A percentile compares a stretch with the other conserved stretches of the same genome.
Evolutionary conservation across 37 sponge, comb jelly and placozoan genomes (phyloP).

Genomic region (Halisarca cf. caerulea): DNA sequence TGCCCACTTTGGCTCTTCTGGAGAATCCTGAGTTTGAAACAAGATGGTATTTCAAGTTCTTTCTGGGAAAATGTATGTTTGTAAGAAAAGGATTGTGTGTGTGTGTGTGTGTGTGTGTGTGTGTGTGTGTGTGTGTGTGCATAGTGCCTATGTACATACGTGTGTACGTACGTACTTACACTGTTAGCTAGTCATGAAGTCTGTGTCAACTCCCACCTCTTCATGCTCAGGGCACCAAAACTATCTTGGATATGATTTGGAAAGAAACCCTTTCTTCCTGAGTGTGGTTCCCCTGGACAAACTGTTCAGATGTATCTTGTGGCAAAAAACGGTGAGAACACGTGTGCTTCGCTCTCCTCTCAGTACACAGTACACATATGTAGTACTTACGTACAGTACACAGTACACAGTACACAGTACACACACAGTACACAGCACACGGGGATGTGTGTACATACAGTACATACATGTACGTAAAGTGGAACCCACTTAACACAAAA

Average conservation of each 20-base stretch:
- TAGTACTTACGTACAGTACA: no score
- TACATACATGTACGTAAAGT: no score
- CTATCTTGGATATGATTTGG: conserved; percentile 77
- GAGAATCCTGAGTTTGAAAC: conserved; percentile 93
- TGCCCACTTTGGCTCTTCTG: conserved; percentile 45
- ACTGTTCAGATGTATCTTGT: conserved; percentile 74
- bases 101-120: background rate
- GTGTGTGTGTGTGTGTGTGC: background rate
- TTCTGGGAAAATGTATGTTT: conserved; percentile 62
- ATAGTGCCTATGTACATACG: no score
- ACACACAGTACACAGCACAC: no score
- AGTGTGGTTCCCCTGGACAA: conserved; percentile 65
- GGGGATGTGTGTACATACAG: no score
- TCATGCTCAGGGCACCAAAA: conserved; percentile 75
- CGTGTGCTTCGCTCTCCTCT: background rate
- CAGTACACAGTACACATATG: no score
- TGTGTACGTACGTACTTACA: background rate
- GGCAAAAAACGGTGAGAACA: conserved; percentile 75
- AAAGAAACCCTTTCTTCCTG: conserved; percentile 71
- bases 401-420: no score
- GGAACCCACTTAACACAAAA: no score
- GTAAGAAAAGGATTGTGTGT: background rate
- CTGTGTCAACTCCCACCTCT: background rate
- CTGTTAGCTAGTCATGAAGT: no score
- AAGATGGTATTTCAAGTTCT: conserved; percentile 97